Base-by-base conservation (phyloP, 1,140 invertebrate genomes). In the Aphelenchoides besseyi region DNA sequence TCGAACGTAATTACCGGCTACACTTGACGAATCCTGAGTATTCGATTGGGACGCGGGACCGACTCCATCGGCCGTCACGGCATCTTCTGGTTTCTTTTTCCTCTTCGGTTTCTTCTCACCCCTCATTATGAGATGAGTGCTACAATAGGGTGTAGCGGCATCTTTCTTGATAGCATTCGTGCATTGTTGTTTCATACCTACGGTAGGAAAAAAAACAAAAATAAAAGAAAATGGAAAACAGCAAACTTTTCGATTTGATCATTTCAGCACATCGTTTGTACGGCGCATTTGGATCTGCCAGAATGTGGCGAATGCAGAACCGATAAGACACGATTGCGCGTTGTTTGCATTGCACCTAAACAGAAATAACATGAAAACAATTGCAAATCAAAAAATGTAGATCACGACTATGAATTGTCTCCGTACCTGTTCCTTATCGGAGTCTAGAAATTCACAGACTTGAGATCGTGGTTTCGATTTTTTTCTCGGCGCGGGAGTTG, bases 71-170 rank as follows among this genome's bases (percentile, higher is more conserved):
- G 30, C 29, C 26, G 36, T n/a, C 12, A 23, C 48, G 23, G 63
- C 69, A n/a, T 73, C n/a, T 9, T 23, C 61, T n/a, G 59, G 61
- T 62, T 69, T 69, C 29, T 69, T 69, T 71, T 29, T 73, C 18
- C 29, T 68, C 59, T 77, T 77, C 8, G 75, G 77, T 33, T 69
- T 57, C 26, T 35, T 69, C 62, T 77, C 26, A 23, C 75, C 75
- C 26, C 55, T 79, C 75, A 79, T 77, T 9, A 77, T 77, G 23
- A 77, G 59, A 54, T 77, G 75, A 2, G 75, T 77, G 32, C 55
- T 64, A 53, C 75, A 77, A 30, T 80, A 77, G 26, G 76, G 79
- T 30, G 69, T 59, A 2, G 53, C n/a, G 18, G 30, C 36, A 9
- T 75, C 54, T 8, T 48, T 26, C 8, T 61, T 48, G 28, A 77